Conservation (phyloP, 2,888 invertebrate genomes). For the Lithophane socia region DNA sequence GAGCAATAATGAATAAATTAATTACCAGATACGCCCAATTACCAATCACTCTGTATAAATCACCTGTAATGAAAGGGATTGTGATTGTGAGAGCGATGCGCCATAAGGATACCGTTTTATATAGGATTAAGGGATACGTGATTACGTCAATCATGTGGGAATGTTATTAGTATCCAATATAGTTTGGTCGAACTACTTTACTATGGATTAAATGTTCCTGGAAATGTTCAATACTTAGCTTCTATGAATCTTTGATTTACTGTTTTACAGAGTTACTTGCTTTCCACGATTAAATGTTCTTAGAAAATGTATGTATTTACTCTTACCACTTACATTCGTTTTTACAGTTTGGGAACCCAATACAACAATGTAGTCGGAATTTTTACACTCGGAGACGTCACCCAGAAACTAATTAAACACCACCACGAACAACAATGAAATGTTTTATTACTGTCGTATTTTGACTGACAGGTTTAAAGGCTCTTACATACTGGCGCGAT, state of each 20-base stretch:
- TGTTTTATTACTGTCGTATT: too few relatives aligned
- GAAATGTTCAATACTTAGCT: not conserved
- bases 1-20: too few relatives aligned
- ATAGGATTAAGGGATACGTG: not conserved
- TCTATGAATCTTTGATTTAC: not conserved
- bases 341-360: too few relatives aligned
- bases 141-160: not conserved
- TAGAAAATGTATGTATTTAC: not conserved
- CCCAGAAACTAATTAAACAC: too few relatives aligned
- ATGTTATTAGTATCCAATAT: slow-evolving; percentile 7
- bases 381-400: too few relatives aligned
- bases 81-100: not conserved
- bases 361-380: too few relatives aligned
- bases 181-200: not conserved
- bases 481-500: too few relatives aligned
- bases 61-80: not conserved
- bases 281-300: not conserved
- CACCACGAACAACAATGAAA: too few relatives aligned
- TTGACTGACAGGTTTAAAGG: too few relatives aligned
- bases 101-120: not conserved
- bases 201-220: not conserved
- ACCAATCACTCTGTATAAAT: not conserved
- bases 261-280: not conserved
- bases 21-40: too few relatives aligned
- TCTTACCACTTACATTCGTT: too few relatives aligned